Base-by-base conservation (phyloP, 2,888 invertebrate genomes). In the Tetragnatha montana region DNA sequence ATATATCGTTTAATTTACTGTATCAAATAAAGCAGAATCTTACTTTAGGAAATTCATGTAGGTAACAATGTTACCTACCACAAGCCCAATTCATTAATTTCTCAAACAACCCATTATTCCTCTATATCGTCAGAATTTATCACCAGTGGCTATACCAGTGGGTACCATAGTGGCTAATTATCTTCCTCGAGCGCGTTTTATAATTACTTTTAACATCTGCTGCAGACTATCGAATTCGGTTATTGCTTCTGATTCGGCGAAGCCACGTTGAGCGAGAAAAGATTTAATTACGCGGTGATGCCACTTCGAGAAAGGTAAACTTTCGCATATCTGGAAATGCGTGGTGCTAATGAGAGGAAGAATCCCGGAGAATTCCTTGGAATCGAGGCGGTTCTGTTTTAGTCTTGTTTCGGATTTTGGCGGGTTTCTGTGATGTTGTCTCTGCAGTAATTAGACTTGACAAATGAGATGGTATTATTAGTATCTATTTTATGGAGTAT, bases 161-260 rank as follows among this genome's bases (percentile, higher is more conserved):
- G 50, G n/a, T n/a, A n/a, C n/a, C n/a, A n/a, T n/a, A 51, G 35
- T 22, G 50, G 73, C 21, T 74, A 82, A 82, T 82, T 82, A 82
- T 50, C 82, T 14, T 10, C n/a, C 51, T 22, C 21, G 22, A 60
- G 60, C 22, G 21, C 22, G 60, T 82, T 82, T 82, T 82, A 74
- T 82, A 82, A 82, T 82, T 82, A 35, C 60, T 82, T 51, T 81
- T 50, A 74, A 82, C 82, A 70, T 82, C 82, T 82, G 82, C 74
- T 35, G 0, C 74, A 51, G 82, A 82, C 82, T 60, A 60, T 74
- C 60, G 35, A 21, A 17, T 49, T 35, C 17, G 22, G 50, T 74
- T 17, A 74, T 17, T 60, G 21, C 74, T 60, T 51, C 50, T 60
- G 60, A 68, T 60, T 50, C 17, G 70, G 6, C 12, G 60, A 19